Base-by-base conservation (phyloP, 2,888 invertebrate genomes). In the Tubiluchus corallicola region DNA sequence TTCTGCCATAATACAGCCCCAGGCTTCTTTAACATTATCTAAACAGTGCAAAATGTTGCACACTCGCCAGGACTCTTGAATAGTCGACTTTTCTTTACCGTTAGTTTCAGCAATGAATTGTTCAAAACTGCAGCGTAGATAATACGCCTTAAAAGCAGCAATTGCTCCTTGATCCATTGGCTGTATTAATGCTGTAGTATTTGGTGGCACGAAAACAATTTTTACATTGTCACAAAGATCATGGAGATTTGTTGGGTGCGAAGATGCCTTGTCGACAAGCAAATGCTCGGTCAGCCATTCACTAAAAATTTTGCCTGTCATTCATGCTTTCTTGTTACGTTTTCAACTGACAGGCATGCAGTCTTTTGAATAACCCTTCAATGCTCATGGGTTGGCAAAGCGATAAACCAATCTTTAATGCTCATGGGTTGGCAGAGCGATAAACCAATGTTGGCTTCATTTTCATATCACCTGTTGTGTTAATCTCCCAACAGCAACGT, bases 371-470 rank as follows among this genome's bases (percentile, higher is more conserved):
- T 50, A 49, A 39, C 53, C 49, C 37, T 48, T 55, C 40, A 61
- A 45, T 42, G 55, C 53, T 47, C 53, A 53, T 41, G 59, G n/a
- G n/a, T n/a, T n/a, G n/a, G n/a, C n/a, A n/a, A n/a, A n/a, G n/a
- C n/a, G n/a, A n/a, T n/a, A n/a, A n/a, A n/a, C n/a, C n/a, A n/a
- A n/a, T n/a, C n/a, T n/a, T n/a, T n/a, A n/a, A n/a, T n/a, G n/a
- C n/a, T n/a, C n/a, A n/a, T n/a, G n/a, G 60, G 52, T 57, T 60
- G 50, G 54, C 54, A 4, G 55, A 55, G 9, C 49, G 50, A 48
- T 63, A 55, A 41, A 60, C 51, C n/a, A 61, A 50, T 39, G 60
- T 48, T 29, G 61, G 59, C 51, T 60, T 60, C 41, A 58, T 45
- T 47, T 56, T 57, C 37, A 53, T 54, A 21, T 44, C 20, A 37